These are phyloP conservation scores for Andrena praecox DNA, from an alignment of 2,888 invertebrate species.

Conservation along the genomic window DNA sequence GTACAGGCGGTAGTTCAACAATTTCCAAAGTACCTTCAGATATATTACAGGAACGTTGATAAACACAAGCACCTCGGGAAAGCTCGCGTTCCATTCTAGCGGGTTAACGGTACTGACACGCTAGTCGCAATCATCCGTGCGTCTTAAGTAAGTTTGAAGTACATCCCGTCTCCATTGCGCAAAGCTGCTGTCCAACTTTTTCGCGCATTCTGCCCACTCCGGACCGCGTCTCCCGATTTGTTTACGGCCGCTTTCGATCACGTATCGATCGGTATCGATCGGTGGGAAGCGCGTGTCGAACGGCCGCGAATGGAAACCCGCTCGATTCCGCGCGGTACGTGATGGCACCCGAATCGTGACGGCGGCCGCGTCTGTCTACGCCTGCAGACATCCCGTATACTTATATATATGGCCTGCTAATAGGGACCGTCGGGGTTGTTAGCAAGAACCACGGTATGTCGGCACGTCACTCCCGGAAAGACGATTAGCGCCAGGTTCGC, in stretches of 20 bases:
- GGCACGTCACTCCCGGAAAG: conserved; percentile 70
- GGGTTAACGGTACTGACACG: too few relatives aligned
- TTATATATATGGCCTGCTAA: conserved; percentile 61
- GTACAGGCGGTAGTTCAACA: neutral
- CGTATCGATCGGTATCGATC: conserved; percentile 53
- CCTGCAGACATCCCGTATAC: conserved; percentile 27
- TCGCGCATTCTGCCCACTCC: neutral
- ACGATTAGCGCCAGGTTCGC: conserved; percentile 70
- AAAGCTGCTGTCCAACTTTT: neutral
- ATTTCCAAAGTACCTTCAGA: too few relatives aligned
- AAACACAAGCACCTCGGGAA: too few relatives aligned
- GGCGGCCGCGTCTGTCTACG: conserved; percentile 47
- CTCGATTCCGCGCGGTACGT: conserved; percentile 73
- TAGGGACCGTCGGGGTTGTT: conserved; percentile 64
- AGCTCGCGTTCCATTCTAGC: too few relatives aligned
- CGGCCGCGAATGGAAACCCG: conserved; percentile 78
- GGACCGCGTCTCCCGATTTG: conserved; percentile 45
- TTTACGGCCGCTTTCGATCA: conserved; percentile 36
- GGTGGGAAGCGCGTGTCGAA: conserved; percentile 55
- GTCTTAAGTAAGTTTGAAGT: neutral
- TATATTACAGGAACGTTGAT: too few relatives aligned
- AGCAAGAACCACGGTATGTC: conserved; percentile 72
- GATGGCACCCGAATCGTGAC: conserved; percentile 79
- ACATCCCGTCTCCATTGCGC: neutral
- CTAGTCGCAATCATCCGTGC: too few relatives aligned